Base-by-base conservation (phyloP, 2,113 vertebrate species). In the Geococcyx californianus region DNA sequence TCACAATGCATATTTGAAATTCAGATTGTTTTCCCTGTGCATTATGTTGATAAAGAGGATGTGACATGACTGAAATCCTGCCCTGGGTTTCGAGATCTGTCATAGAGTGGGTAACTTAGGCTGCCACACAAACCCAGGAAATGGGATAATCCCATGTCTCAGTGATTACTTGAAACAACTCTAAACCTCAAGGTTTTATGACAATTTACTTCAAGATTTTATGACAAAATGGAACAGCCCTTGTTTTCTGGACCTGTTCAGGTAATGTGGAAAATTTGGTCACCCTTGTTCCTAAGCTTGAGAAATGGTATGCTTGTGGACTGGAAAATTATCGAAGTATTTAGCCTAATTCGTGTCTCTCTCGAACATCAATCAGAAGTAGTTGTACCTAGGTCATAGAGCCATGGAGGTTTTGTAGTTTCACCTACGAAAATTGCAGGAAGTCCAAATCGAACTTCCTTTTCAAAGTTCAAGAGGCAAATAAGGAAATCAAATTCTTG, bases 1-100 rank as follows among this genome's bases (percentile, higher is more conserved):
- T 92, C 17, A 29, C 55, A 83, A 33, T 51, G 26, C 11, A 10
- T 56, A 62, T 85, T 79, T 87, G 73, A 84, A 95, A 92, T 93
- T 63, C 89, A 89, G 26, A 58, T 89, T 1, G 2, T 68, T 85
- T 89, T 82, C 28, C 13, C n/a, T 45, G 18, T 36, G 18, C 1
- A 1, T 73, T 89, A 5, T 87, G 62, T 84, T 85, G 40, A 13
- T 80, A 77, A 80, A 62, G 34, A 91, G 51, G 34, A 68, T 54
- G 58, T 51, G 54, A 85, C 40, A 24, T 49, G 34, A 64, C 54
- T 55, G 55, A 75, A 94, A 78, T 84, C 62, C 44, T 85, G 13
- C 40, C 62, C 7, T 54, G 36, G n/a, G 7, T 92, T 81, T 86
- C 31, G 70, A 29, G 42, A 40, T 51, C 20, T 74, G 26, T 1